Percentiles rank a stretch among this genome's conserved stretches.
Conservation (phyloP, 2,113 vertebrate genomes). For the Leuciscus idus region DNA sequence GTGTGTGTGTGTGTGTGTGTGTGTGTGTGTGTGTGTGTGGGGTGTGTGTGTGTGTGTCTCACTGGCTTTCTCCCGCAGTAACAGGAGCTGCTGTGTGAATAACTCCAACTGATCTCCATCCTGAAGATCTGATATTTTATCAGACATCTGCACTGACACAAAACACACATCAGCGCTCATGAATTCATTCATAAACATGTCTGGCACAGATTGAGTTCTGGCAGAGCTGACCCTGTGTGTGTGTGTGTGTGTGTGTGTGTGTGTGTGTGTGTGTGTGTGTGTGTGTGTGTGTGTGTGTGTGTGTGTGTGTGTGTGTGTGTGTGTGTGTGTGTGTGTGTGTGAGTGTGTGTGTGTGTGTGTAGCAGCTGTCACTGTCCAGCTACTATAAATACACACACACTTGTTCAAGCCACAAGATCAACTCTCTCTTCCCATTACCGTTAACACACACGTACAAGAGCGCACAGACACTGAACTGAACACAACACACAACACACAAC, state of each 20-base stretch:
- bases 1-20: constrained; percentile 33
- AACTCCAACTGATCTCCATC: constrained; percentile 89
- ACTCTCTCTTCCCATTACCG: neutral
- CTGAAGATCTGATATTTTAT: constrained; percentile 79
- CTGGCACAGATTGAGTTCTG: neutral
- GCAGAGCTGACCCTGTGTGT: neutral
- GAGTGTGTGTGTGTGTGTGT: neutral
- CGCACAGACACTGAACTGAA: too few species aligned
- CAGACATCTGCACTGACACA: constrained; percentile 53
- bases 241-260: neutral
- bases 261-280: neutral
- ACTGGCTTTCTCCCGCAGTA: constrained; percentile 92
- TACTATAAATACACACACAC: constrained; percentile 10
- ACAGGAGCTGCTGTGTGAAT: constrained; percentile 87
- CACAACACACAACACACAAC: too few species aligned
- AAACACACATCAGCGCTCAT: neutral
- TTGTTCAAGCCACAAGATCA: neutral
- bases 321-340: neutral
- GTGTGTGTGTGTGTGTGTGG: constrained; percentile 37
- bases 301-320: neutral
- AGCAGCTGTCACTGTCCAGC: neutral
- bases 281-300: neutral
- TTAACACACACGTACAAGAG: neutral
- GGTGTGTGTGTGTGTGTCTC: constrained; percentile 63
- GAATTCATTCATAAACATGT: neutral